These are phyloP conservation scores for Tipula vernalis DNA, from an alignment of 2,888 invertebrate species.

Conservation along the genomic window DNA sequence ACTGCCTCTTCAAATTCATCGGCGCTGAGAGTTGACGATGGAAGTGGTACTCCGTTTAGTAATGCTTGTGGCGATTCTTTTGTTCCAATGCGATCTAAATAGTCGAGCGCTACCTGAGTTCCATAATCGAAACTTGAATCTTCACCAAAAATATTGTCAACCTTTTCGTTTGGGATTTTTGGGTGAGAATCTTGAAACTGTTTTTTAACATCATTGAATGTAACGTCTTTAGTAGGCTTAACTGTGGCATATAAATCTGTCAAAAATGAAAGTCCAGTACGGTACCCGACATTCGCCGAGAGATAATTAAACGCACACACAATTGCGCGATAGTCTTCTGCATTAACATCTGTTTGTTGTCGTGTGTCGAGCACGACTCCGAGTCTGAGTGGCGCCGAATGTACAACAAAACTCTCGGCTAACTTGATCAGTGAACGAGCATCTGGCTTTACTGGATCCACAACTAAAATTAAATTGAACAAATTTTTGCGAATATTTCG, in stretches of 20 bases:
- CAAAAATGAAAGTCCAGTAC: slow-evolving; percentile 71
- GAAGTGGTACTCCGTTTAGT: slow-evolving; percentile 82
- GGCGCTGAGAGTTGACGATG: slow-evolving; percentile 51
- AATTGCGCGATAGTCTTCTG: slow-evolving; percentile 65
- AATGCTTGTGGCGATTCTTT: slow-evolving; percentile 64
- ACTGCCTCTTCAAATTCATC: slow-evolving; percentile 90
- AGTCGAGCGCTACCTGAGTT: slow-evolving; percentile 64
- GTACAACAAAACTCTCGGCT: slow-evolving; percentile 81
- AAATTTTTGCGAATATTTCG: slow-evolving; percentile 76
- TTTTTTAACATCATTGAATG: slow-evolving; percentile 54
- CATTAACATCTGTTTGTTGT: slow-evolving; percentile 43
- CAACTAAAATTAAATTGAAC: slow-evolving; percentile 70
- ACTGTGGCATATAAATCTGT: slow-evolving; percentile 58
- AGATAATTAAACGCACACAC: slow-evolving; percentile 86
- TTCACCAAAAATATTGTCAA: slow-evolving; percentile 69
- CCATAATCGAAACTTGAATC: slow-evolving; percentile 90
- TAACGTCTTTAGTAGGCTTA: slow-evolving; percentile 40
- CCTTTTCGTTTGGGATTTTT: slow-evolving; percentile 43
- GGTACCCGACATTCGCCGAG: slow-evolving; percentile 58
- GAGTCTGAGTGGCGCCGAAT: slow-evolving; percentile 80
- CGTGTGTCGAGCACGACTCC: slow-evolving; percentile 62
- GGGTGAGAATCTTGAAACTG: slow-evolving; percentile 44
- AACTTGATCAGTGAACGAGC: slow-evolving; percentile 67
- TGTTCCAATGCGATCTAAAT: slow-evolving; percentile 63
- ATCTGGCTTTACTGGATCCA: slow-evolving; percentile 64